phyloP scores from a whole-genome alignment of 1,140 invertebrate species.

The Eurosta solidaginis region DNA sequence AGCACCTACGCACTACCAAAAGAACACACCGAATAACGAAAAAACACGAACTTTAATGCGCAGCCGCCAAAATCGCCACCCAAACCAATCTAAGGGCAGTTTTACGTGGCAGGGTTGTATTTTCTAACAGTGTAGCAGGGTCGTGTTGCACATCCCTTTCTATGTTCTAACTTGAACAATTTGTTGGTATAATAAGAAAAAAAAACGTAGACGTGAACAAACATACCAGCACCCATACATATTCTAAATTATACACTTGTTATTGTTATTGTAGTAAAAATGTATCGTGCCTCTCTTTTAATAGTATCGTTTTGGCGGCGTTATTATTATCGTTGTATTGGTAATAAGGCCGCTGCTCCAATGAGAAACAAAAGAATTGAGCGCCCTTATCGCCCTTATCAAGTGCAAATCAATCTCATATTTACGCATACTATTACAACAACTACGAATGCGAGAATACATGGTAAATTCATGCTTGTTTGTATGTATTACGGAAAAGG shows the following conservation, averaged over 20 bases:
- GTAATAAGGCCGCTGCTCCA: neutral
- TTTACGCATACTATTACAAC: constrained; percentile 2
- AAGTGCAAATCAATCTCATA: constrained; percentile 9
- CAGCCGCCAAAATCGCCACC: neutral
- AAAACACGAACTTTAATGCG: neutral
- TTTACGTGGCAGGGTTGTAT: neutral
- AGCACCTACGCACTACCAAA: too few relatives aligned
- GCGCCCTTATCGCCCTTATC: neutral
- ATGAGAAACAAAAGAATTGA: constrained; percentile 17
- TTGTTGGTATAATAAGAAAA: neutral
- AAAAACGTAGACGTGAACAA: too few relatives aligned
- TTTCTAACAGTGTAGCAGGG: neutral
- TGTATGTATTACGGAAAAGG: too few relatives aligned
- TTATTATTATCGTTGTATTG: neutral
- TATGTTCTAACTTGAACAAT: neutral
- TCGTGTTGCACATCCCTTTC: neutral
- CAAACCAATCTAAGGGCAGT: neutral
- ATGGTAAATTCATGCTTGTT: too few relatives aligned
- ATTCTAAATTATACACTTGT: neutral
- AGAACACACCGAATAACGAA: neutral
- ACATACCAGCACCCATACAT: too few relatives aligned
- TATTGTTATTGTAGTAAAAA: neutral
- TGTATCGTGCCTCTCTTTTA: neutral
- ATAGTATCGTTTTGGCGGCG: neutral
- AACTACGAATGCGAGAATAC: too few relatives aligned